Base-by-base conservation (phyloP, 2,797 vertebrate species). In the Gephyroberyx darwinii region DNA sequence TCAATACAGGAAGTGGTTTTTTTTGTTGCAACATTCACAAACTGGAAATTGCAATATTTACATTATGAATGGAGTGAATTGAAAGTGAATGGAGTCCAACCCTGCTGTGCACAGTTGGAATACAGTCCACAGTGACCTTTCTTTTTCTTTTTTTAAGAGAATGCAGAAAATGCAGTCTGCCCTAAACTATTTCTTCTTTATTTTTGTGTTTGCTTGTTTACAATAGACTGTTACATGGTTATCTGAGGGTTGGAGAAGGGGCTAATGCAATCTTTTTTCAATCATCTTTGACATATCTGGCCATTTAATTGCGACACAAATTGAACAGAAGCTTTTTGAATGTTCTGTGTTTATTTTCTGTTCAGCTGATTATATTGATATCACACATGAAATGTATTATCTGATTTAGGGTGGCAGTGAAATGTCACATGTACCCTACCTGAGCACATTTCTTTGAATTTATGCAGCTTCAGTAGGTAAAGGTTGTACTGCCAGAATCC, bases 1-100 rank as follows among this genome's bases (percentile, higher is more conserved):
- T 81, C 62, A 41, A 62, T 65, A 51, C 20, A 64, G 61, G 33
- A 66, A 41, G 9, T n/a, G 33, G 16, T 50, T 26, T 22, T 66
- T 54, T 61, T 39, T 4, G 14, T 35, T 26, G 43, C 19, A 19
- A 13, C 26, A 12, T 31, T 33, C 2, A 53, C 51, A 63, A 30
- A 17, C 22, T 26, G 45, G 2, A 4, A 47, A 1, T 16, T 17
- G 14, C 17, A 5, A 4, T 26, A 26, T 63, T 55, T 41, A 6
- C 14, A 14, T 62, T 19, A 45, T 22, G 6, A 53, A 5, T 17
- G 37, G 8, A 41, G 16, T 50, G 30, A 52, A 53, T 17, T 31
- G 30, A 31, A 47, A 66, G 52, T n/a, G 2, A 26, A 62, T n/a
- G 50, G 3, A 71, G 57, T 5, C 1, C 8, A 47, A 19, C 17